Evolutionary conservation across 1,140 invertebrate species (phyloP).

Genomic region (Caenorhabditis remanei): DNA sequence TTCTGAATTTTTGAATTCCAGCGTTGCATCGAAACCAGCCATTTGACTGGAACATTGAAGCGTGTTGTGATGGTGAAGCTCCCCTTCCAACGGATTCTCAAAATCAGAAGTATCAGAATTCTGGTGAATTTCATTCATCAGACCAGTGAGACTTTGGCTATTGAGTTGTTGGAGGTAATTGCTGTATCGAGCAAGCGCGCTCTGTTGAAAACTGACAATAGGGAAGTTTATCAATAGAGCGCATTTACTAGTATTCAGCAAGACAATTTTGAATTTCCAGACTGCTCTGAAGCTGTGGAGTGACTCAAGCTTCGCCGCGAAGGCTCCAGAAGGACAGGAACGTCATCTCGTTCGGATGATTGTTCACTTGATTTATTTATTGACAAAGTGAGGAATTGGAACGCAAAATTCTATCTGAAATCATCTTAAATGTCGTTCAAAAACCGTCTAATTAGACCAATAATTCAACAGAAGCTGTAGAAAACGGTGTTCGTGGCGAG

Average conservation of each 20-base stretch:
- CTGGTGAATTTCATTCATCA: neutral
- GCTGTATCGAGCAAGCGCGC: neutral
- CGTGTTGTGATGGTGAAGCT: conserved; percentile 25
- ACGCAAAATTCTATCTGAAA: too few relatives aligned
- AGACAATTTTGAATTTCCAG: neutral
- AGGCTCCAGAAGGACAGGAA: conserved; percentile 1
- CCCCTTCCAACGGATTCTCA: conserved; percentile 15
- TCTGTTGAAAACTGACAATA: too few relatives aligned
- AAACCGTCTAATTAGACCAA: too few relatives aligned
- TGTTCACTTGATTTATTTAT: neutral
- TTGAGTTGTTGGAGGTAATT: neutral
- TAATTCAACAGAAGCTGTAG: too few relatives aligned
- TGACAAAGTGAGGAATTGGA: neutral
- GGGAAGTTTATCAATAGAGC: neutral
- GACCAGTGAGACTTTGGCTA: neutral
- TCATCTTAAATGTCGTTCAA: too few relatives aligned
- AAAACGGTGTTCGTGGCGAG: too few relatives aligned
- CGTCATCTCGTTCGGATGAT: conserved; percentile 19
- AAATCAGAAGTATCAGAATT: neutral
- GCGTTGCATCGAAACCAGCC: neutral
- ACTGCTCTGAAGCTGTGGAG: conserved; percentile 2
- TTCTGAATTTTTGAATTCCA: conserved; percentile 16
- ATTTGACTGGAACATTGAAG: neutral
- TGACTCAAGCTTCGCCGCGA: neutral
- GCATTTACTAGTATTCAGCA: neutral